phyloP scores from a whole-genome alignment of 2,797 vertebrate genomes.

The Hyperoplus immaculatus region DNA sequence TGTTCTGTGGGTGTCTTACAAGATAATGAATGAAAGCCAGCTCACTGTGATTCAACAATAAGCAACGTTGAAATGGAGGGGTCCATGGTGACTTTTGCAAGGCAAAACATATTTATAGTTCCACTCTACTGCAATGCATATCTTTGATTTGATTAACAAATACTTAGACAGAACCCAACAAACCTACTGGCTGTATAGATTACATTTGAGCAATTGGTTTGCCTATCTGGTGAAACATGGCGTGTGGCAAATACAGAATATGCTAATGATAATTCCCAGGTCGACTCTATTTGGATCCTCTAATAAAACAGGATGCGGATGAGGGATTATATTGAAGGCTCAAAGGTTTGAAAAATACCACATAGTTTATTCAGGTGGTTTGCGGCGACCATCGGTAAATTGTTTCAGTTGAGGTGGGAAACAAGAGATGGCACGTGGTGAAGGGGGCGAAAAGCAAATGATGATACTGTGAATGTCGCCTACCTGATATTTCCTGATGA shows the following conservation, averaged over 20 bases:
- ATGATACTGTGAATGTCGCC: slow-evolving; percentile 35
- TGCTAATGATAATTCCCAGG: no score
- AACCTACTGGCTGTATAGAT: neutral
- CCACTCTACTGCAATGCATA: neutral
- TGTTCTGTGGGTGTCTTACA: neutral
- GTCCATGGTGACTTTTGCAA: slow-evolving; percentile 6
- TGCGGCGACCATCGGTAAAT: neutral
- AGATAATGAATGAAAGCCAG: slow-evolving; percentile 24
- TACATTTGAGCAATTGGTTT: neutral
- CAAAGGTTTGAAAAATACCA: slow-evolving; percentile 8
- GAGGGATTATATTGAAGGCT: neutral
- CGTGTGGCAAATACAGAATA: neutral
- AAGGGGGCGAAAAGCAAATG: slow-evolving; percentile 1
- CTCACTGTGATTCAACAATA: slow-evolving; percentile 18
- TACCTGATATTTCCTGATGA: slow-evolving; percentile 96
- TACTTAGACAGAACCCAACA: neutral
- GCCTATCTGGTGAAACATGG: neutral
- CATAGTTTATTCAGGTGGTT: slow-evolving; percentile 33
- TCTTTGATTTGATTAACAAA: neutral
- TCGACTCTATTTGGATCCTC: neutral
- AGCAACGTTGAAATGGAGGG: slow-evolving; percentile 3
- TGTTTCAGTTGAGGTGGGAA: slow-evolving; percentile 24
- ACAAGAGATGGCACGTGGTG: slow-evolving; percentile 49
- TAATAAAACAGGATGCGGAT: neutral
- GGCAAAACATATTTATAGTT: neutral